Evolutionary conservation across 2,113 vertebrate genomes (phyloP).

Genomic region (Nematolebias whitei): DNA sequence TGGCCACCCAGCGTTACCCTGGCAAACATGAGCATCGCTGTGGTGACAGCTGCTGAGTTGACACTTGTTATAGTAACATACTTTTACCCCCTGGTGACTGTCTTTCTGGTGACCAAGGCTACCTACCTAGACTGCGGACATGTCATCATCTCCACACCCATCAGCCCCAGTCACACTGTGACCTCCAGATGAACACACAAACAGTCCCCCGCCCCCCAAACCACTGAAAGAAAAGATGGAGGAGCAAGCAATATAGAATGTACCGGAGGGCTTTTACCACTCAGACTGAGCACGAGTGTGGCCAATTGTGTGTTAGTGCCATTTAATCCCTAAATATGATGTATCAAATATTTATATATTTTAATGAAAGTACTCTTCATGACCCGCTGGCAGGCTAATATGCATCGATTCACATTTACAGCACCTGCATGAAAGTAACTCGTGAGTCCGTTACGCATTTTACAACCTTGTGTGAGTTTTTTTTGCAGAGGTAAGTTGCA

Average conservation of each 20-base stretch:
- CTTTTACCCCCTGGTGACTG: slow-evolving; percentile 36
- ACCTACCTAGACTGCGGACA: slow-evolving; percentile 54
- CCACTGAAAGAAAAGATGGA: slow-evolving; percentile 17
- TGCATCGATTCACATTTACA: slow-evolving; percentile 51
- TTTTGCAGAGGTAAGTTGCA: slow-evolving; percentile 67
- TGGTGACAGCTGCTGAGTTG: slow-evolving; percentile 61
- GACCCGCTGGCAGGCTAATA: slow-evolving; percentile 53
- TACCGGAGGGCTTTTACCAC: slow-evolving; percentile 46
- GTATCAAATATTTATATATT: slow-evolving; percentile 32
- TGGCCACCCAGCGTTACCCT: slow-evolving; percentile 54
- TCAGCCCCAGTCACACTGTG: slow-evolving; percentile 65
- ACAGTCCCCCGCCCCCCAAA: slow-evolving; percentile 9
- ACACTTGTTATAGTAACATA: slow-evolving; percentile 43
- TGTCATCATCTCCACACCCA: slow-evolving; percentile 49
- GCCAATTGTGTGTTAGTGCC: slow-evolving; percentile 42
- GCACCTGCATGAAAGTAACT: slow-evolving; percentile 82
- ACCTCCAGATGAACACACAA: slow-evolving; percentile 47
- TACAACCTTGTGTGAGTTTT: slow-evolving; percentile 64
- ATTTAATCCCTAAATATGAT: slow-evolving; percentile 46
- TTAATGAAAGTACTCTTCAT: slow-evolving; percentile 53
- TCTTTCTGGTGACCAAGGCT: slow-evolving; percentile 44
- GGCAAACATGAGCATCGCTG: slow-evolving; percentile 56
- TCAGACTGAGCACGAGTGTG: slow-evolving; percentile 53
- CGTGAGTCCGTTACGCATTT: slow-evolving; percentile 64
- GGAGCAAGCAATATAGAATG: slow-evolving; percentile 67